Percentiles rank a stretch among this genome's conserved stretches.
Conservation (phyloP, 2,888 invertebrate genomes). For the Ceratothoa steindachneri region DNA sequence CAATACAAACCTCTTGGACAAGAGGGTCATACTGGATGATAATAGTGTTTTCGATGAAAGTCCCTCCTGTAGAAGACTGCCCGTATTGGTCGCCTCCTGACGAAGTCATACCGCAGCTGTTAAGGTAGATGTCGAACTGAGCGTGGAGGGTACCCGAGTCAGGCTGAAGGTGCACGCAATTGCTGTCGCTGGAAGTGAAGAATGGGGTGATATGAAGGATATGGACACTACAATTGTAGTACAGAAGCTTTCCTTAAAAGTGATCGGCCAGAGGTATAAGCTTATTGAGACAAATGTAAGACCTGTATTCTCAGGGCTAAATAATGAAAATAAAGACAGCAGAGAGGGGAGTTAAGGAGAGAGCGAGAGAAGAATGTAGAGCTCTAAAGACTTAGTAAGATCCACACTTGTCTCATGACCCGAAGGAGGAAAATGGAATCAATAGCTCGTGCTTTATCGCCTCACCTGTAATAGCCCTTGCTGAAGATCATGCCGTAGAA, state of each 20-base stretch:
- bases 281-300: too few relatives aligned
- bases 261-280: too few relatives aligned
- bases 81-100: conserved; percentile 65
- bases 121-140: conserved; percentile 87
- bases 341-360: too few relatives aligned
- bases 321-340: too few relatives aligned
- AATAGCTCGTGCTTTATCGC: too few relatives aligned
- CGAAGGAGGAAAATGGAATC: too few relatives aligned
- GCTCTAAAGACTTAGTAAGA: too few relatives aligned
- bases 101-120: conserved; percentile 88
- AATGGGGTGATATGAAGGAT: neutral
- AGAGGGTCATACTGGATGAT: conserved; percentile 87
- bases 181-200: conserved; percentile 60
- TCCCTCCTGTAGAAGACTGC: conserved; percentile 83
- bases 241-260: neutral
- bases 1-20: conserved; percentile 60
- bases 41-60: conserved; percentile 90
- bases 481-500: conserved; percentile 96
- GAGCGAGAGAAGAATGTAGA: too few relatives aligned
- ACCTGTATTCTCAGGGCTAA: too few relatives aligned
- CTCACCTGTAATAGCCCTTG: conserved; percentile 60
- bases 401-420: too few relatives aligned
- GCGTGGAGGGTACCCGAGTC: conserved; percentile 86
- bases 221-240: conserved; percentile 23
- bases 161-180: conserved; percentile 85